Evolutionary conservation across 2,113 vertebrate species (phyloP).

Genomic region (Toxotes chatareus): DNA sequence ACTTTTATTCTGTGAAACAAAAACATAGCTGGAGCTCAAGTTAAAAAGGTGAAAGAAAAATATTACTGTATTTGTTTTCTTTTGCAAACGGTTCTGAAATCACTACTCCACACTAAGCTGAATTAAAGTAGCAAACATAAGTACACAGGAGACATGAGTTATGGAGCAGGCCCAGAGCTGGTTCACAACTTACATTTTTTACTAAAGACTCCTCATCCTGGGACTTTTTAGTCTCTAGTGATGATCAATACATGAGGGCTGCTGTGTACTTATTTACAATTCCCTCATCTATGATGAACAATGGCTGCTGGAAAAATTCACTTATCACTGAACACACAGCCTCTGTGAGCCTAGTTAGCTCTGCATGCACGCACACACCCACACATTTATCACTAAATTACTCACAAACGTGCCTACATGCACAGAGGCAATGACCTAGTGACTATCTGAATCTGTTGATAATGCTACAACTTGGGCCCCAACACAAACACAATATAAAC

Average conservation of each 20-base stretch:
- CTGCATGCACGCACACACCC: neutral
- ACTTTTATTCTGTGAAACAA: neutral
- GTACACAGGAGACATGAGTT: neutral
- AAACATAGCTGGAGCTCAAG: neutral
- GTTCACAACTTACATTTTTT: neutral
- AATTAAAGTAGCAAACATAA: neutral
- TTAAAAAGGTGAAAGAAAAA: conserved; percentile 13
- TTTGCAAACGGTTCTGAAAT: neutral
- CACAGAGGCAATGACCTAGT: neutral
- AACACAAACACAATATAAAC: neutral
- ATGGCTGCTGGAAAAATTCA: too few relatives aligned
- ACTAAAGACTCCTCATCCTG: neutral
- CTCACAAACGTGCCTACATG: too few relatives aligned
- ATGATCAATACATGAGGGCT: neutral
- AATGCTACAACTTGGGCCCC: neutral
- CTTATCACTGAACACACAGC: too few relatives aligned
- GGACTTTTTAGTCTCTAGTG: neutral
- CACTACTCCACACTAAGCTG: neutral
- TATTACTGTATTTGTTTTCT: neutral
- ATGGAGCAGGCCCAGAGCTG: neutral
- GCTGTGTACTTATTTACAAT: too few relatives aligned
- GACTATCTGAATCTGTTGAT: neutral
- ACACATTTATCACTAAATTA: neutral
- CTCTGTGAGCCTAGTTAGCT: too few relatives aligned
- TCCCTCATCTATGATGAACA: too few relatives aligned